phyloP scores from a whole-genome alignment of 23 tunicate species.

The Clavelina lepadiformis region DNA sequence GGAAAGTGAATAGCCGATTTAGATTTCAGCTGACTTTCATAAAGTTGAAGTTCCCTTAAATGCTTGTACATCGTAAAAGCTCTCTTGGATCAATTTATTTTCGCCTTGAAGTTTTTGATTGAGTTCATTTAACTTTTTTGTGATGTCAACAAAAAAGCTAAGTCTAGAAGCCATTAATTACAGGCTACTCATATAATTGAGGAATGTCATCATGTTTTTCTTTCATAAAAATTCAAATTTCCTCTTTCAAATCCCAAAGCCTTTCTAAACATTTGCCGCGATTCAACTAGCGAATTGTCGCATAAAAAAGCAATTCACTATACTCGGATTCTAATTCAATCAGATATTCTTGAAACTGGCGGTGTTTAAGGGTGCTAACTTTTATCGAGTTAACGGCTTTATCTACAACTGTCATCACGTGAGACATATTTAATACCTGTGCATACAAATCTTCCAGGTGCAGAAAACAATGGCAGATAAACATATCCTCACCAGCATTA shows the following conservation, averaged over 20 bases:
- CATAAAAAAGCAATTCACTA: slow-evolving; percentile 2
- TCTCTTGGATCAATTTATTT: slow-evolving; percentile 2
- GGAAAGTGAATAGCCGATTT: slow-evolving; percentile 19
- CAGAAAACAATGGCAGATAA: slow-evolving; percentile 31
- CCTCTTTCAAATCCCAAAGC: slow-evolving; percentile 1
- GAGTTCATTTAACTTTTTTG: slow-evolving; percentile 8
- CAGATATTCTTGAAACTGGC: slow-evolving; percentile 10
- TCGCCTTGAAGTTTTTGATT: slow-evolving; percentile 1
- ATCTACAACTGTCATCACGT: slow-evolving; percentile 11
- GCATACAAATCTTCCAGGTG: background rate
- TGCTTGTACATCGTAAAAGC: no score
- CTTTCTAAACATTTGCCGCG: slow-evolving; percentile 12
- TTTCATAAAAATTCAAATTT: slow-evolving; percentile 7
- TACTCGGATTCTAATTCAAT: slow-evolving; percentile 8
- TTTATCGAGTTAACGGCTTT: slow-evolving; percentile 8
- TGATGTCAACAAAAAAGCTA: slow-evolving; percentile 5
- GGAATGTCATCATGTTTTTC: slow-evolving; percentile 1
- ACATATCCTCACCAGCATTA: slow-evolving; percentile 18
- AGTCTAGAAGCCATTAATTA: slow-evolving; percentile 10
- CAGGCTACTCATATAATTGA: slow-evolving; percentile 4
- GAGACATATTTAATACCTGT: slow-evolving; percentile 1
- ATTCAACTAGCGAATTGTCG: slow-evolving; percentile 9
- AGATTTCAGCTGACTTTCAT: slow-evolving; percentile 13
- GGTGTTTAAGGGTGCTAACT: slow-evolving; percentile 8
- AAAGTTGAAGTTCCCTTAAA: slow-evolving; percentile 1